Evolutionary conservation across 2,113 vertebrate genomes (phyloP).

Genomic region (Barbus barbus): DNA sequence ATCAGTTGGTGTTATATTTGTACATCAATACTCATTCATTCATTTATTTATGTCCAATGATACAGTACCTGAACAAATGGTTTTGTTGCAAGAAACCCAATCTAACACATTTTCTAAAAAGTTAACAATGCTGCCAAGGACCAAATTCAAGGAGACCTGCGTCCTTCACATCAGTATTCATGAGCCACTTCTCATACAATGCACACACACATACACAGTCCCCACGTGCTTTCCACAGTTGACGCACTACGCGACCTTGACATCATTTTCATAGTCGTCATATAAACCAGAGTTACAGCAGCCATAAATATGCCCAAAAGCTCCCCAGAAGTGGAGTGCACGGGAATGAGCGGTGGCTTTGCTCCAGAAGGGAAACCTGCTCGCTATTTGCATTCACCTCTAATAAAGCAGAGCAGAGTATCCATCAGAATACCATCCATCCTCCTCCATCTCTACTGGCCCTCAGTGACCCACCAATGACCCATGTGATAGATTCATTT

Average conservation of each 20-base stretch:
- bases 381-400: constrained; percentile 18
- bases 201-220: background rate
- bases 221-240: constrained; percentile 21
- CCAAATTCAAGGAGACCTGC: constrained; percentile 43
- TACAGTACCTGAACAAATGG: background rate
- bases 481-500: constrained; percentile 22
- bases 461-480: background rate
- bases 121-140: constrained; percentile 5
- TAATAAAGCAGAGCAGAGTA: constrained; percentile 12
- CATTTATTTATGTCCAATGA: too few species aligned
- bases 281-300: constrained; percentile 40
- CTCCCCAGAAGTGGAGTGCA: constrained; percentile 7
- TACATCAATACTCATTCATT: constrained; percentile 2
- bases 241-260: constrained; percentile 48
- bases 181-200: constrained; percentile 45
- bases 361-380: constrained; percentile 16
- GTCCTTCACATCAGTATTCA: constrained; percentile 38
- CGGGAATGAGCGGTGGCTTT: constrained; percentile 5
- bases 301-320: constrained; percentile 36
- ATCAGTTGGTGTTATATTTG: background rate
- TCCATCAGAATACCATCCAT: constrained; percentile 17
- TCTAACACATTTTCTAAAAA: background rate
- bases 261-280: constrained; percentile 47
- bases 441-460: background rate
- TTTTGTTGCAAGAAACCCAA: constrained; percentile 7